A percentile compares a stretch with the other conserved stretches of the same genome.
Evolutionary conservation across 2,113 vertebrate genomes (phyloP).

Genomic region (Prionailurus bengalensis): DNA sequence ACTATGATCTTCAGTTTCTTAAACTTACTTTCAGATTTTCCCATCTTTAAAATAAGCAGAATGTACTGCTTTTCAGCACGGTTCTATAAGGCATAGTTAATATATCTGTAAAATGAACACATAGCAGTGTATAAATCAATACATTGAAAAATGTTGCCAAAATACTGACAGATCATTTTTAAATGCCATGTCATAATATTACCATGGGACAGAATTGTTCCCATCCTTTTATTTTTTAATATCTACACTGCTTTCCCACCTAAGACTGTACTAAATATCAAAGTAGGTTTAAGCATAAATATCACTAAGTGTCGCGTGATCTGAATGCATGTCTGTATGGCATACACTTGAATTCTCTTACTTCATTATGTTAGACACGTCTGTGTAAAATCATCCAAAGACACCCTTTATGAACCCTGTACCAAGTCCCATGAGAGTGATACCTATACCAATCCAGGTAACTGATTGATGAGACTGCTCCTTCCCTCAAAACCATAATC

Average conservation of each 20-base stretch:
- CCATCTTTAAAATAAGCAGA: neutral
- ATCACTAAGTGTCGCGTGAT: neutral
- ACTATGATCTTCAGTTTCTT: neutral
- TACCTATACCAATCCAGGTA: neutral
- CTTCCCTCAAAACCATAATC: neutral
- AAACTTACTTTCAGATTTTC: constrained; percentile 21
- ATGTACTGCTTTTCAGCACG: neutral
- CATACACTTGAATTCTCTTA: neutral
- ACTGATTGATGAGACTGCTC: neutral
- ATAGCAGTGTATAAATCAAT: neutral
- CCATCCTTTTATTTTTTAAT: neutral
- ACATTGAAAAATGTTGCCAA: neutral
- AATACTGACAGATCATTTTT: constrained; percentile 4
- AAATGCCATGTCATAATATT: neutral
- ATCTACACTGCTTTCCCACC: neutral
- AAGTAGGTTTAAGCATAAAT: neutral
- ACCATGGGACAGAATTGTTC: neutral
- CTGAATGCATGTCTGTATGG: neutral
- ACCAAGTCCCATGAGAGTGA: neutral
- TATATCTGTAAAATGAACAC: neutral
- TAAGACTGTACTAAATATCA: neutral
- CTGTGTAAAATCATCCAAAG: neutral
- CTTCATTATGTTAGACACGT: neutral
- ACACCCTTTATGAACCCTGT: neutral
- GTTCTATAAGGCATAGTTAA: neutral